Percentiles rank a stretch among this genome's conserved stretches.
These are phyloP conservation scores for Xestia ashworthii DNA, from an alignment of 2,888 invertebrate genomes.

Conservation along the genomic window DNA sequence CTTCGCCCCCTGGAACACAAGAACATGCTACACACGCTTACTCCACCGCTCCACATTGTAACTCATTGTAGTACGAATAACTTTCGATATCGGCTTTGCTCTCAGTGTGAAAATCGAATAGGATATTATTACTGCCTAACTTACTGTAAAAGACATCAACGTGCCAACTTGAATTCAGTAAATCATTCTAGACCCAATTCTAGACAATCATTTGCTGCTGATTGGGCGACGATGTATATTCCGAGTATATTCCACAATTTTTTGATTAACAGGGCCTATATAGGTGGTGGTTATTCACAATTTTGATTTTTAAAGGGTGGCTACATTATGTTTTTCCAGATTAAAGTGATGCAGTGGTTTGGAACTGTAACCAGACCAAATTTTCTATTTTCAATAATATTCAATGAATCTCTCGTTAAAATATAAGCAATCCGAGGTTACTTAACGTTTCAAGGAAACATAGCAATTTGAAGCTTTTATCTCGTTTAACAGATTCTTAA, in stretches of 20 bases:
- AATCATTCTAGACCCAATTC: neutral
- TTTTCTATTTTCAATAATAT: neutral
- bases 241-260: neutral
- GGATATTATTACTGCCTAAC: neutral
- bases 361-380: neutral
- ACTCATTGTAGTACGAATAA: constrained; percentile 44
- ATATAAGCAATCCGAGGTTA: neutral
- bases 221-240: neutral
- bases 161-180: neutral
- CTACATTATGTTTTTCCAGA: neutral
- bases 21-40: constrained; percentile 88
- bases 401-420: no score
- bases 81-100: neutral
- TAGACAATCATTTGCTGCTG: neutral
- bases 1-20: constrained; percentile 90
- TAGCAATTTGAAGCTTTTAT: neutral
- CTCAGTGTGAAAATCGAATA: neutral
- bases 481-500: neutral
- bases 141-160: neutral
- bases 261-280: neutral
- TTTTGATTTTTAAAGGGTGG: neutral
- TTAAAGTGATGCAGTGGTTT: neutral
- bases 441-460: neutral
- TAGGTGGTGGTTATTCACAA: neutral
- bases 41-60: constrained; percentile 76